Conservation (phyloP, 2,797 vertebrate species). For the Halcyon badia region DNA sequence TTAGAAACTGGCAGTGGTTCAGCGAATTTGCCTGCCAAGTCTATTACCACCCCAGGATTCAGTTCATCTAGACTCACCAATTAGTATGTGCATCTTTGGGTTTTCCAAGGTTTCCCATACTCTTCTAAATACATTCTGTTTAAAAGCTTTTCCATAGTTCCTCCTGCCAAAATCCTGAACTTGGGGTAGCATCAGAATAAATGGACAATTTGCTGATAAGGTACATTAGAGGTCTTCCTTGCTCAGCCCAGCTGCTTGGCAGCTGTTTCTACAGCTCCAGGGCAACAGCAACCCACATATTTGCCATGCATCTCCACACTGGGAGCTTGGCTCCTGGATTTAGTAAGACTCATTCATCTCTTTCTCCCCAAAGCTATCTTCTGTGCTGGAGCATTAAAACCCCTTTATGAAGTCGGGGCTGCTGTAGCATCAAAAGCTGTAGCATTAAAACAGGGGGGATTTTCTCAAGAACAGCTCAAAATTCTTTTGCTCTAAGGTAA, state of each 20-base stretch:
- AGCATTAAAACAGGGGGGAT: neutral
- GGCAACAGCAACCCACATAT: neutral
- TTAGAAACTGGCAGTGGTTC: slow-evolving; percentile 28
- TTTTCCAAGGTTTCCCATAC: slow-evolving; percentile 20
- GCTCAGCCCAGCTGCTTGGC: slow-evolving; percentile 52
- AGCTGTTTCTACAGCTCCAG: slow-evolving; percentile 4
- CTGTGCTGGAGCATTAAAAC: neutral
- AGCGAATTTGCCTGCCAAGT: slow-evolving; percentile 20
- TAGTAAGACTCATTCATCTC: slow-evolving; percentile 11
- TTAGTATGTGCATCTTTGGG: neutral
- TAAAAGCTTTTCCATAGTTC: neutral
- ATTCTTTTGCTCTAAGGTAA: neutral
- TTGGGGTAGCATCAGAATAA: neutral
- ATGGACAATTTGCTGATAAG: slow-evolving; percentile 27
- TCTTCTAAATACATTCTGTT: neutral
- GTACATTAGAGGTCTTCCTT: neutral
- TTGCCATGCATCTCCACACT: neutral
- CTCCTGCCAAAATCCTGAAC: slow-evolving; percentile 31
- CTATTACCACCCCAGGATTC: neutral
- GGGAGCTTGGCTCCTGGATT: neutral
- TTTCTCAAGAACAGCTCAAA: neutral
- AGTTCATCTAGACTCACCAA: neutral
- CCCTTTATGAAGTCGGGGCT: neutral
- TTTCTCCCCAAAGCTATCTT: neutral
- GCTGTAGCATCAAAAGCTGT: neutral